A percentile compares a stretch with the other conserved stretches of the same genome.
Evolutionary conservation across 2,888 invertebrate genomes (phyloP).

Genomic region (Tuta absoluta): DNA sequence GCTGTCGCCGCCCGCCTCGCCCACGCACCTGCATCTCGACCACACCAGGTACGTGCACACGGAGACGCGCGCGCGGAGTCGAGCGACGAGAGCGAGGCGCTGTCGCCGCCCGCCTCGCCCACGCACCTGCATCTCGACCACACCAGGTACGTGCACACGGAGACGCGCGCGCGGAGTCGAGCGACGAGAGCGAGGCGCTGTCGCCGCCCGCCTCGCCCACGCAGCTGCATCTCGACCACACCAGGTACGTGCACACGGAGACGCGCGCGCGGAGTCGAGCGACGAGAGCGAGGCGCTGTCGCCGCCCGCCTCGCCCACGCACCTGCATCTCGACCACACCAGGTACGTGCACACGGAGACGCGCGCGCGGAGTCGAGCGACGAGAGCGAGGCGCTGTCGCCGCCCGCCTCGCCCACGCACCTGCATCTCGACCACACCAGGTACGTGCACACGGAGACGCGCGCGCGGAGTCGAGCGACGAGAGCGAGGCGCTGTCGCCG

Average conservation of each 20-base stretch:
- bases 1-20: conserved; percentile 44
- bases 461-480: no score
- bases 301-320: conserved; percentile 29
- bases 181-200: conserved; percentile 68
- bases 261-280: no score
- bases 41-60: conserved; percentile 60
- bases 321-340: conserved; percentile 39
- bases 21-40: conserved; percentile 30
- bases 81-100: no score
- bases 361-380: no score
- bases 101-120: conserved; percentile 41
- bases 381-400: conserved; percentile 64
- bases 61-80: no score
- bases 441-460: no score
- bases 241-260: conserved; percentile 64
- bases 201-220: conserved; percentile 37
- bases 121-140: conserved; percentile 33
- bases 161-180: no score
- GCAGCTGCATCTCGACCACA: conserved; percentile 36
- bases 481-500: conserved; percentile 61
- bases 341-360: no score
- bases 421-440: conserved; percentile 43
- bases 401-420: conserved; percentile 30
- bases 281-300: conserved; percentile 68
- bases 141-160: conserved; percentile 62